Conservation (phyloP, 2,797 vertebrate genomes). For the Gymnoscopelus microlampas region DNA sequence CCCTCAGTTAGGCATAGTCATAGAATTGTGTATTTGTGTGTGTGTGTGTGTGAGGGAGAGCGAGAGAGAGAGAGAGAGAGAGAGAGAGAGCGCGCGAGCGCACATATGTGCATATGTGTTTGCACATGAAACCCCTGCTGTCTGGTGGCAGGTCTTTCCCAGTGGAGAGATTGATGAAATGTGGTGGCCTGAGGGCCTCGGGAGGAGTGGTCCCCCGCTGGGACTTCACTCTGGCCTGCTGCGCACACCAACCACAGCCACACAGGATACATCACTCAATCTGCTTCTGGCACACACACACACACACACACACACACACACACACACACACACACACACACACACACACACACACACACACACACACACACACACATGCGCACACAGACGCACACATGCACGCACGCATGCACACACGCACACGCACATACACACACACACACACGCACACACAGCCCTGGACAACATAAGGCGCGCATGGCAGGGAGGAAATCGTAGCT, state of each 20-base stretch:
- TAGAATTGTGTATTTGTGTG: slow-evolving; percentile 18
- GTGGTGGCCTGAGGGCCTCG: slow-evolving; percentile 68
- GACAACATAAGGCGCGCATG: slow-evolving; percentile 71
- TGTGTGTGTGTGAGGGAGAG: slow-evolving; percentile 1
- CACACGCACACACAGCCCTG: slow-evolving; percentile 23
- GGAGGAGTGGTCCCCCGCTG: slow-evolving; percentile 73
- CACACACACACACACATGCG: slow-evolving; percentile 16
- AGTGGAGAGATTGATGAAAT: slow-evolving; percentile 79
- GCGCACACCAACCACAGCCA: slow-evolving; percentile 76
- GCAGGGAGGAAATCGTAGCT: slow-evolving; percentile 72
- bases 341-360: slow-evolving; percentile 27
- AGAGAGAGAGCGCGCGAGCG: neutral
- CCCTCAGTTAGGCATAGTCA: too few relatives aligned
- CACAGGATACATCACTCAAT: slow-evolving; percentile 81
- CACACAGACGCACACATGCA: neutral
- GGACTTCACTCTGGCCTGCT: slow-evolving; percentile 80
- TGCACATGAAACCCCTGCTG: slow-evolving; percentile 34
- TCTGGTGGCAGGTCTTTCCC: slow-evolving; percentile 64
- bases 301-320: slow-evolving; percentile 12
- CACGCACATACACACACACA: neutral
- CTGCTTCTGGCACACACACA: slow-evolving; percentile 60
- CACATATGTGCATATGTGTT: neutral
- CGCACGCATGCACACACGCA: neutral
- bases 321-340: slow-evolving; percentile 15
- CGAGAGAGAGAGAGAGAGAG: neutral